These are phyloP conservation scores for Meloidogyne hapla DNA, from an alignment of 1,140 invertebrate genomes.

Conservation along the genomic window DNA sequence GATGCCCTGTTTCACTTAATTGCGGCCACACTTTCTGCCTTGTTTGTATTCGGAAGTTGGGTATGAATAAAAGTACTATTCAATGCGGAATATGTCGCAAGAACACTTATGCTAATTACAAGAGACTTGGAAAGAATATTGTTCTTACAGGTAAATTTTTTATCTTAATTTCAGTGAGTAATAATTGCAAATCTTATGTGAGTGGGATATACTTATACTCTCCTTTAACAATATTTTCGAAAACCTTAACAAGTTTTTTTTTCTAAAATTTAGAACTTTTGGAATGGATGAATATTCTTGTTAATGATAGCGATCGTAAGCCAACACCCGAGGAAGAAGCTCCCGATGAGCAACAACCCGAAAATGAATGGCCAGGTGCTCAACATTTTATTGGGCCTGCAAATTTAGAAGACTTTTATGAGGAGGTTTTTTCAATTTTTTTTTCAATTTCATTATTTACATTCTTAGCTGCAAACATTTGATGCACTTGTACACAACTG, in stretches of 20 bases:
- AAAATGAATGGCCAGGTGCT: neutral
- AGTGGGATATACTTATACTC: no score
- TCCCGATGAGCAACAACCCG: neutral
- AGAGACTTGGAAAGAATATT: slow-evolving; percentile 30
- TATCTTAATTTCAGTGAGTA: neutral
- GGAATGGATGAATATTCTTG: slow-evolving; percentile 3
- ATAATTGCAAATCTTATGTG: no score
- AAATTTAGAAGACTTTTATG: neutral
- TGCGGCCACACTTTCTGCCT: slow-evolving; percentile 31
- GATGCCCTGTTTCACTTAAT: slow-evolving; percentile 32
- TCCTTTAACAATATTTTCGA: no score
- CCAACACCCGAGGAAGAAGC: neutral
- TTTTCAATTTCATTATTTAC: neutral
- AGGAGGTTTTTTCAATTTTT: neutral
- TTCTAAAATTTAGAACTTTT: slow-evolving; percentile 2
- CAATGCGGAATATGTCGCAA: slow-evolving; percentile 29
- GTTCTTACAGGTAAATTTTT: slow-evolving; percentile 20
- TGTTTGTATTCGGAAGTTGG: slow-evolving; percentile 21
- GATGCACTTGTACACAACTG: neutral
- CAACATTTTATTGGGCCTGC: neutral
- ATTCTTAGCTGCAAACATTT: neutral
- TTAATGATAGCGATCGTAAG: neutral
- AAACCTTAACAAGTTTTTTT: no score
- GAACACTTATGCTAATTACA: slow-evolving; percentile 26
- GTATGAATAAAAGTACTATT: slow-evolving; percentile 8